Conservation (phyloP, 1,140 invertebrate species). For the Orius insidiosus region DNA sequence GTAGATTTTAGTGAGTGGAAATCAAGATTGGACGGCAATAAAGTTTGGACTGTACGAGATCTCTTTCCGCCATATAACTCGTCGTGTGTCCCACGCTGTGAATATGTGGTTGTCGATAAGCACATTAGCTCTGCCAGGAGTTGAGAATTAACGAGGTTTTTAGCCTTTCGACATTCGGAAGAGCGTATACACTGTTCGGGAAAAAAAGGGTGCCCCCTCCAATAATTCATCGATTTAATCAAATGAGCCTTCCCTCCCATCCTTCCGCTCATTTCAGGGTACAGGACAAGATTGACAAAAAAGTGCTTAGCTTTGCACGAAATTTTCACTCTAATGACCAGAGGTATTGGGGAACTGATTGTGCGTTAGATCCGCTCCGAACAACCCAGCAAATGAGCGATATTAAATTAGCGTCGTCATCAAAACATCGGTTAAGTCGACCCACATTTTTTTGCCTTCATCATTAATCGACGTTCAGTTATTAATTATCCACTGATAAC, state of each 20-base stretch:
- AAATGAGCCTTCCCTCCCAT: background rate
- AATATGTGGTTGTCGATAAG: conserved; percentile 9
- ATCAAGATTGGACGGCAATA: too few relatives aligned
- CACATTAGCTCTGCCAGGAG: conserved; percentile 3
- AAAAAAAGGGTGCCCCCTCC: background rate
- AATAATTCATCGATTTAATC: conserved; percentile 6
- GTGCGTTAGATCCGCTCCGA: background rate
- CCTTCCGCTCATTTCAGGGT: too few relatives aligned
- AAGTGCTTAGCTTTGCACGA: background rate
- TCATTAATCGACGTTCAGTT: too few relatives aligned
- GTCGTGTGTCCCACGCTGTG: too few relatives aligned
- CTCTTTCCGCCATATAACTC: too few relatives aligned
- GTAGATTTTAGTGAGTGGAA: too few relatives aligned
- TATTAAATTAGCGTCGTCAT: conserved; percentile 9
- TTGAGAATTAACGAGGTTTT: conserved; percentile 1
- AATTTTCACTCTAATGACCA: background rate
- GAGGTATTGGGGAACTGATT: background rate
- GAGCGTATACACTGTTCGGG: too few relatives aligned
- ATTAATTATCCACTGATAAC: too few relatives aligned
- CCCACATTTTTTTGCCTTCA: conserved; percentile 1
- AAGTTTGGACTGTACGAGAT: conserved; percentile 1
- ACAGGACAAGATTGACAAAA: conserved; percentile 6
- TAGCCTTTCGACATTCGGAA: too few relatives aligned
- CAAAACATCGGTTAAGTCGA: conserved; percentile 1
- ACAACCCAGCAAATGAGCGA: background rate